These are phyloP conservation scores for Antheraea assamensis DNA, from an alignment of 2,888 invertebrate genomes.

Conservation along the genomic window DNA sequence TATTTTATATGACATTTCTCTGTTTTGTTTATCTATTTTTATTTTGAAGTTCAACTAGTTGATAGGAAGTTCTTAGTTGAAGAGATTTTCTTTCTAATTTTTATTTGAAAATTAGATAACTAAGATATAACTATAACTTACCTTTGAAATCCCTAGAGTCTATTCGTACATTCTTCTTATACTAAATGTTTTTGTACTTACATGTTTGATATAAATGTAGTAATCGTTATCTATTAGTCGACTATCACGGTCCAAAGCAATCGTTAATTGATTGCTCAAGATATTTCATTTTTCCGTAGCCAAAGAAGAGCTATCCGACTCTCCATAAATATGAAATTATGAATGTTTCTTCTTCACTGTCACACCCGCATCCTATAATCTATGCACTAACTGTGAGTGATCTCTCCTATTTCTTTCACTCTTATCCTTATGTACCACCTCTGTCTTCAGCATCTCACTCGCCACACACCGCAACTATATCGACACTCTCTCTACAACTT, in stretches of 20 bases:
- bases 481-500: conserved; percentile 76
- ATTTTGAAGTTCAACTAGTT: conserved; percentile 16
- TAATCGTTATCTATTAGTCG: conserved; percentile 33
- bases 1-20: background rate
- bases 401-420: conserved; percentile 73
- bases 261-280: conserved; percentile 62
- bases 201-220: conserved; percentile 37
- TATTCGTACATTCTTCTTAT: conserved; percentile 32
- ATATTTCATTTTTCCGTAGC: conserved; percentile 72
- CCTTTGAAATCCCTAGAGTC: conserved; percentile 23
- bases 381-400: conserved; percentile 81
- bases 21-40: conserved; percentile 13
- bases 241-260: conserved; percentile 41
- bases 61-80: conserved; percentile 26
- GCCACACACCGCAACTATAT: conserved; percentile 75
- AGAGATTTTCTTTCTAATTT: background rate
- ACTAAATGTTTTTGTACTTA: conserved; percentile 29
- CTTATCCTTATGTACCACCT: conserved; percentile 66
- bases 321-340: conserved; percentile 72
- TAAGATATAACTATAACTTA: conserved; percentile 20
- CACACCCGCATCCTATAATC: conserved; percentile 77
- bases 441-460: conserved; percentile 66
- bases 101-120: conserved; percentile 28
- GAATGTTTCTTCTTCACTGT: conserved; percentile 76
- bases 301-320: conserved; percentile 69